Conservation (phyloP, 1,140 invertebrate genomes). For the Hylaeus anthracinus region DNA sequence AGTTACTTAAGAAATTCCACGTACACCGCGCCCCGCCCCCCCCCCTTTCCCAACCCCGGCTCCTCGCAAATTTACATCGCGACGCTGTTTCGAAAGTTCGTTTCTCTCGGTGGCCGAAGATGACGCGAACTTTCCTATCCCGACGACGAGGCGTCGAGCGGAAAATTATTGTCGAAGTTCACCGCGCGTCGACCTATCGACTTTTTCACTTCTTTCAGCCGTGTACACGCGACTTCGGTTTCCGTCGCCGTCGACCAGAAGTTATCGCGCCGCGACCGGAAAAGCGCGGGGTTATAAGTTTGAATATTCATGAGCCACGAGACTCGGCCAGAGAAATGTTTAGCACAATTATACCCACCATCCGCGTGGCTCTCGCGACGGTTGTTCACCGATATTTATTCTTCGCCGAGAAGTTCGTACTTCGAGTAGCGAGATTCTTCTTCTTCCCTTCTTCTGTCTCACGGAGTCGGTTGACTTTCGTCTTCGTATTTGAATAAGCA, state of each 20-base stretch:
- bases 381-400: not conserved
- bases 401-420: not conserved
- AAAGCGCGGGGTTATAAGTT: slow-evolving; percentile 13
- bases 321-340: not conserved
- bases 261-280: slow-evolving; percentile 6
- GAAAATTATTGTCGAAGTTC: slow-evolving; percentile 31
- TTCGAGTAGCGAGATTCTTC: not conserved
- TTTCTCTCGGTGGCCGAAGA: not conserved
- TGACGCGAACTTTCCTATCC: slow-evolving; percentile 1
- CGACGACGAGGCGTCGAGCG: not conserved
- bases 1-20: slow-evolving; percentile 18
- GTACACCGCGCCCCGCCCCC: not conserved
- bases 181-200: not conserved
- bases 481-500: too few species aligned
- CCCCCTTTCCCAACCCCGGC: not conserved
- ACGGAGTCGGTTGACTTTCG: too few species aligned
- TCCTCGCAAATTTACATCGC: slow-evolving; percentile 29
- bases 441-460: too few species aligned
- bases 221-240: slow-evolving; percentile 6
- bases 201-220: not conserved
- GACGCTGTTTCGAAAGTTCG: slow-evolving; percentile 15
- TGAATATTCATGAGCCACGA: slow-evolving; percentile 22
- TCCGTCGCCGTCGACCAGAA: not conserved
- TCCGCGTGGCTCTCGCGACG: not conserved
- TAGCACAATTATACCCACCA: not conserved